Evolutionary conservation across 2,797 vertebrate species (phyloP), one percentile per base, ranked within the genome.

Genomic region (Phaenicophaeus curvirostris): DNA sequence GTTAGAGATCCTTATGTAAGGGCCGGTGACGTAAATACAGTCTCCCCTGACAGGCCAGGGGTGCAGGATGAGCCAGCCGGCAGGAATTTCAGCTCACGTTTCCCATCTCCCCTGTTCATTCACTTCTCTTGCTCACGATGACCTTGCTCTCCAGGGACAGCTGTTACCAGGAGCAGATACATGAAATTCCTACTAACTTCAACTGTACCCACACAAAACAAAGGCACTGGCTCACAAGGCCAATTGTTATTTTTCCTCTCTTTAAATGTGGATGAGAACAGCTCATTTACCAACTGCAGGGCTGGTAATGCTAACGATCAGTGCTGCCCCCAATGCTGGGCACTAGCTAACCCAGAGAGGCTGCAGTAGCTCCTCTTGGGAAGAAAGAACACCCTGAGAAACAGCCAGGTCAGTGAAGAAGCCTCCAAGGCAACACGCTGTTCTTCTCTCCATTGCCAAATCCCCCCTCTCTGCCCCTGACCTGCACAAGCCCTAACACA

Each of bases 61-160:
- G 72, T 59, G 73, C 28, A 46, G 69, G 85, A 89, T 62, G 78
- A 97, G 91, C 30, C 57, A 95, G 93, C 74, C 93, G 74, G 91
- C 68, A 95, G 94, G 90, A 95, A 90, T 78, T 85, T 61, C 86
- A 76, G 87, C 90, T 83, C 87, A 24, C 62, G 76, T 90, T 96
- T 96, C 95, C 73, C 27, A 79, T 67, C 90, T 92, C 92, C 63
- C 54, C 69, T 59, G 63, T 89, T 90, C 73, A 72, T 39, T 68
- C 42, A 42, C 42, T 42, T 53, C 46, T 68, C 68, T 51, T 85
- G 13, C 59, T 75, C 61, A 79, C 16, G 75, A 71, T 90, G 95
- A 93, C 90, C 87, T 95, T 96, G 79, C 85, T 96, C 95, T 94
- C 89, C 83, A 48, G 92, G 94, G 92, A 91, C 85, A 41, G 21